A percentile compares a stretch with the other conserved stretches of the same genome.
Evolutionary conservation across 2,113 vertebrate genomes (phyloP).

Genomic region (Chloropsis cyanopogon): DNA sequence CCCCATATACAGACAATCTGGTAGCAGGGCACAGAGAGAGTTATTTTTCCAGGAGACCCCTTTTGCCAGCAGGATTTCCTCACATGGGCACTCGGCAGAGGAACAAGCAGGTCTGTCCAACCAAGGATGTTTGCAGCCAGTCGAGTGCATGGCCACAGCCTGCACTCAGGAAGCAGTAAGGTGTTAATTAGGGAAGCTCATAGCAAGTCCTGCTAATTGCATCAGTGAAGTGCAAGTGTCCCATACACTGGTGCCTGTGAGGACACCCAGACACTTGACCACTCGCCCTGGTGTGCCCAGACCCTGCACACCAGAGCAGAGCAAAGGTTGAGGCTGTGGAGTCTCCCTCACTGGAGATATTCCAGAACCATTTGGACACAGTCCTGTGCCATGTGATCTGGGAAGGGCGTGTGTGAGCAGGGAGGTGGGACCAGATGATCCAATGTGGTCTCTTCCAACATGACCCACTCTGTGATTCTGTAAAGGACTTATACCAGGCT

Average conservation of each 20-base stretch:
- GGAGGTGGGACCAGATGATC: neutral
- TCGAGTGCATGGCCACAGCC: neutral
- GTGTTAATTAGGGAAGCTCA: neutral
- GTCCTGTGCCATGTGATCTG: neutral
- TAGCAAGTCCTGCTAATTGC: neutral
- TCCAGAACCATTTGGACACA: neutral
- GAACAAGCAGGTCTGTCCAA: neutral
- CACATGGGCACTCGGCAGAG: neutral
- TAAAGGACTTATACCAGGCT: neutral
- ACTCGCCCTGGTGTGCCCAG: neutral
- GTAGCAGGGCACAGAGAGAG: neutral
- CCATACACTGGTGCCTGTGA: fast-evolving
- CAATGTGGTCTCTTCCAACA: neutral
- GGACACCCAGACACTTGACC: fast-evolving
- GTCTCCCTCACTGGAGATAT: neutral
- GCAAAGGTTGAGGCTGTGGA: neutral
- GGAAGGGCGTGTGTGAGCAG: neutral
- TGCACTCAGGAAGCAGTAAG: neutral
- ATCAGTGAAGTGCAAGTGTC: neutral
- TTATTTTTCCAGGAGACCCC: neutral
- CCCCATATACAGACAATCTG: fast-evolving
- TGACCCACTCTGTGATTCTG: neutral
- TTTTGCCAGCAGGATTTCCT: neutral
- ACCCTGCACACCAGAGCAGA: neutral
- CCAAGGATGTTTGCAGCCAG: fast-evolving